phyloP scores from a whole-genome alignment of 2,888 invertebrate genomes.

The Pseudoips prasinana region DNA sequence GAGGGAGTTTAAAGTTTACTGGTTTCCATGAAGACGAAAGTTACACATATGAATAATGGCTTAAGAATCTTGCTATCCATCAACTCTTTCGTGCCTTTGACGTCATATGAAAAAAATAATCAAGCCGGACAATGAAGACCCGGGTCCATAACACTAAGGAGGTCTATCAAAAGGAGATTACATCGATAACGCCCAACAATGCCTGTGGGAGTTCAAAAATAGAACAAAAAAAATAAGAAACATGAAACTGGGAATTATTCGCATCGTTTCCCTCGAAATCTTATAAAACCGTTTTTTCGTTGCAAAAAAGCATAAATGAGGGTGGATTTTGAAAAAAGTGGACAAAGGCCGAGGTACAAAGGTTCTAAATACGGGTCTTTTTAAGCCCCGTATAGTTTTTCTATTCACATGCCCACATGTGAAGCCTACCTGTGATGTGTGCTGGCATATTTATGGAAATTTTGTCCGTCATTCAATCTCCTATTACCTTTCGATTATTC shows the following conservation, averaged over 20 bases:
- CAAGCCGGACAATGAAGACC: slow-evolving; percentile 65
- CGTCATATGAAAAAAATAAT: slow-evolving; percentile 42
- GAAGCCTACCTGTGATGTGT: slow-evolving; percentile 34
- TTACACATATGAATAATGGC: too few species aligned
- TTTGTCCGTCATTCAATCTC: slow-evolving; percentile 18
- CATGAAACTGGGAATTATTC: slow-evolving; percentile 80
- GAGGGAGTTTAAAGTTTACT: too few species aligned
- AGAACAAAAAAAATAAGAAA: slow-evolving; percentile 63
- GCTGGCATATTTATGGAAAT: slow-evolving; percentile 24
- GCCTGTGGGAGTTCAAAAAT: slow-evolving; percentile 69
- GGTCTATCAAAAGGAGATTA: slow-evolving; percentile 81
- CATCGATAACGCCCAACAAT: slow-evolving; percentile 72
- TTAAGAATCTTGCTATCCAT: slow-evolving; percentile 48
- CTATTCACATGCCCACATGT: slow-evolving; percentile 40
- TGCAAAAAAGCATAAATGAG: slow-evolving; percentile 76
- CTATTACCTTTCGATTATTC: slow-evolving; percentile 10
- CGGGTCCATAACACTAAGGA: slow-evolving; percentile 63
- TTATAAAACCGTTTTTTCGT: slow-evolving; percentile 75
- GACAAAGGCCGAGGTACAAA: slow-evolving; percentile 73
- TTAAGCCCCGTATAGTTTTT: slow-evolving; percentile 60
- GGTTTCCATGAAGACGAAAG: too few species aligned
- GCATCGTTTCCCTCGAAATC: slow-evolving; percentile 78
- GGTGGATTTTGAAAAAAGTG: slow-evolving; percentile 67
- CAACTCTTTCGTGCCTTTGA: slow-evolving; percentile 60
- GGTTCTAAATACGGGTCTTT: slow-evolving; percentile 67